These are phyloP conservation scores for Circaetus gallicus DNA, from an alignment of 2,113 vertebrate genomes.

Conservation along the genomic window DNA sequence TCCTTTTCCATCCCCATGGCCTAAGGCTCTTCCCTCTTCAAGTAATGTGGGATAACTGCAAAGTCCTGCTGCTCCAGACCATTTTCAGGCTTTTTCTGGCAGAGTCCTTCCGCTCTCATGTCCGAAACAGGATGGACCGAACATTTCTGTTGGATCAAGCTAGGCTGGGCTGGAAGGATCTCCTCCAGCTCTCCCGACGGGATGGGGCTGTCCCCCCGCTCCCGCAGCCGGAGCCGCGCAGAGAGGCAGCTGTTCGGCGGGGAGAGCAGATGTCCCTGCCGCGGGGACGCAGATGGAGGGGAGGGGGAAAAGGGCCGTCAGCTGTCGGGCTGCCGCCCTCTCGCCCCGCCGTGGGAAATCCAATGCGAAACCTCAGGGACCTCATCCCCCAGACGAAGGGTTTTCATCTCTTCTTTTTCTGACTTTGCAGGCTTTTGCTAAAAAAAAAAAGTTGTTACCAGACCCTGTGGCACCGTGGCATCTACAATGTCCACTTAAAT, in stretches of 20 bases:
- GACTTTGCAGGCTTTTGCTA: neutral
- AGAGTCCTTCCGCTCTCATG: neutral
- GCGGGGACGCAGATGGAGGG: fast-evolving
- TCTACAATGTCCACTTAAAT: fast-evolving
- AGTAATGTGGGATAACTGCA: neutral
- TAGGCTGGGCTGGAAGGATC: neutral
- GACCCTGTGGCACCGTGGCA: too few relatives aligned
- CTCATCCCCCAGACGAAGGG: neutral
- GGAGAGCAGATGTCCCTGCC: neutral
- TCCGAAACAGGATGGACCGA: fast-evolving
- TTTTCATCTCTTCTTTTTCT: neutral
- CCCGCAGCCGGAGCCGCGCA: fast-evolving
- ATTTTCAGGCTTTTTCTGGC: neutral
- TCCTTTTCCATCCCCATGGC: neutral
- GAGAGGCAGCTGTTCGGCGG: neutral
- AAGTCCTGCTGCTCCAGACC: neutral
- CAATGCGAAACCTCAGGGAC: fast-evolving
- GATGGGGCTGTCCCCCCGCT: too few relatives aligned
- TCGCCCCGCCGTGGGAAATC: fast-evolving
- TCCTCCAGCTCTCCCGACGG: neutral
- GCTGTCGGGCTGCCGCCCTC: neutral
- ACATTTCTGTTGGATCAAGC: neutral
- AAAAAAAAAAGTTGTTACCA: neutral
- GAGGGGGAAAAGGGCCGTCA: neutral
- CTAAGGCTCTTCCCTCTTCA: neutral